phyloP scores from a whole-genome alignment of 2,113 vertebrate species.

The Microtus montanus region DNA sequence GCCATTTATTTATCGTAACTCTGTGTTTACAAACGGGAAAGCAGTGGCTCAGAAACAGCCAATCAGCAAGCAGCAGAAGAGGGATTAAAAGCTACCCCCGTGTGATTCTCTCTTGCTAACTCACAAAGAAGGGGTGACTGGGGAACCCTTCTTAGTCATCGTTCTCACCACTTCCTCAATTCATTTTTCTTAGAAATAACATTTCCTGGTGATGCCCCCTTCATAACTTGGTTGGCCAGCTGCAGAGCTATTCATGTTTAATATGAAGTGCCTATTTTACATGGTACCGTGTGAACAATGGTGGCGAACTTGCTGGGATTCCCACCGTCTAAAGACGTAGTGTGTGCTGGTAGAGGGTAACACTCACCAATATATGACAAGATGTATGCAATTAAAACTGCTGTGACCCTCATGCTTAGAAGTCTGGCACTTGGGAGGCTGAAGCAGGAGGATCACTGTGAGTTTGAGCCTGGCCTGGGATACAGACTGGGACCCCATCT shows the following conservation, averaged over 20 bases:
- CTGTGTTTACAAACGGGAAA: background rate
- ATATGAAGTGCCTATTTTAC: background rate
- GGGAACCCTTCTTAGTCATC: background rate
- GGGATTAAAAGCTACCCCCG: background rate
- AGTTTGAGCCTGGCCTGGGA: background rate
- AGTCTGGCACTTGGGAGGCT: no score
- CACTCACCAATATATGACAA: background rate
- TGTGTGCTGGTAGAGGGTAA: background rate
- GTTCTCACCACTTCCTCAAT: background rate
- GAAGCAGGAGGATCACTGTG: background rate
- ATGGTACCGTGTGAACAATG: background rate
- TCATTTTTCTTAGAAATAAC: slow-evolving; percentile 28
- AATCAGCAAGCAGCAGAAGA: background rate
- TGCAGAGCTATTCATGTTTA: background rate
- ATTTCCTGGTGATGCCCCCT: background rate
- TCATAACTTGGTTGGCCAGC: background rate
- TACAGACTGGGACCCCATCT: background rate
- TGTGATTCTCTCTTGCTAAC: background rate
- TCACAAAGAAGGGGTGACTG: slow-evolving; percentile 1
- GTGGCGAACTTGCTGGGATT: no score
- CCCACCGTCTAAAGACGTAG: background rate
- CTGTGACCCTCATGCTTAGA: background rate
- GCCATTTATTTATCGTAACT: background rate
- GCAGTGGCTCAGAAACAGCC: background rate
- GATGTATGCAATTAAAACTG: background rate